Evolutionary conservation across 2,888 invertebrate species (phyloP).

Genomic region (Sinopyrophorus schimmeli): DNA sequence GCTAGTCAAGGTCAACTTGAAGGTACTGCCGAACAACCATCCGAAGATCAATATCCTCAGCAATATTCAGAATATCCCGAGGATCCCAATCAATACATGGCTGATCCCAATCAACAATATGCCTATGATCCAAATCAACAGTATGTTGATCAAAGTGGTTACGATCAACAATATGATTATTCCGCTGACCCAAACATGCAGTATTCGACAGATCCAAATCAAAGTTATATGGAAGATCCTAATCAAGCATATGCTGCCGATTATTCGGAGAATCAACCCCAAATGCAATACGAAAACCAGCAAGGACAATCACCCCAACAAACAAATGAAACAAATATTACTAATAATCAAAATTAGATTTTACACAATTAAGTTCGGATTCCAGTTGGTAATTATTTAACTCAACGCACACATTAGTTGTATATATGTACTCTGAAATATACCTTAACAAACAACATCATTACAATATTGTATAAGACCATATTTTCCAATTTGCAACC

Average conservation of each 20-base stretch:
- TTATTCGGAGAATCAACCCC: slow-evolving; percentile 8
- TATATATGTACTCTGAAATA: not conserved
- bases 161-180: slow-evolving; percentile 32
- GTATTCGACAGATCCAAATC: slow-evolving; percentile 28
- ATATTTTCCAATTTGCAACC: slow-evolving; percentile 86
- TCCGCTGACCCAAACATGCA: slow-evolving; percentile 35
- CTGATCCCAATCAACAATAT: slow-evolving; percentile 31
- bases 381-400: not conserved
- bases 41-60: slow-evolving; percentile 12
- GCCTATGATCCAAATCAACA: slow-evolving; percentile 29
- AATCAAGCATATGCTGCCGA: slow-evolving; percentile 28
- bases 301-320: slow-evolving; percentile 19
- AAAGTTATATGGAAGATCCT: slow-evolving; percentile 27
- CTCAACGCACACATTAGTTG: not conserved
- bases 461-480: slow-evolving; percentile 70
- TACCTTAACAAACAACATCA: slow-evolving; percentile 21
- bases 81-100: slow-evolving; percentile 37
- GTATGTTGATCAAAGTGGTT: slow-evolving; percentile 28
- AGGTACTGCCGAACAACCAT: slow-evolving; percentile 19
- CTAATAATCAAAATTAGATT: slow-evolving; percentile 2
- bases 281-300: slow-evolving; percentile 13
- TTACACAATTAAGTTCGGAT: not conserved
- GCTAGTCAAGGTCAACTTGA: slow-evolving; percentile 27
- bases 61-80: slow-evolving; percentile 14
- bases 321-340: not conserved